These are phyloP conservation scores for Contarinia nasturtii DNA, from an alignment of 1,140 invertebrate species.

Conservation along the genomic window DNA sequence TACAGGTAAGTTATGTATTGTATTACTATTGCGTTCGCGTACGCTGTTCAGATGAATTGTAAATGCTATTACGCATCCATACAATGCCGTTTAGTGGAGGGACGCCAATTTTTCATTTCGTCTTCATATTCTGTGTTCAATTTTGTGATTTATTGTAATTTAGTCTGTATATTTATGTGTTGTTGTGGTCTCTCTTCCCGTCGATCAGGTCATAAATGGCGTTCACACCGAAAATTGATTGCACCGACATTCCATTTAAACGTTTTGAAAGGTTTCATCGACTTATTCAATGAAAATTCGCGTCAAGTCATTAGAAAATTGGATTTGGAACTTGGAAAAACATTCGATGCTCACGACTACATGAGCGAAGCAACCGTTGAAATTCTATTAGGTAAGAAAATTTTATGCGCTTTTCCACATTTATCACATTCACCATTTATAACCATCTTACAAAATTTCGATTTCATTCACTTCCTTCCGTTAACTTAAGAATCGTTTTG, in stretches of 20 bases:
- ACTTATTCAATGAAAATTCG: slow-evolving; percentile 61
- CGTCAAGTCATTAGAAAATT: slow-evolving; percentile 41
- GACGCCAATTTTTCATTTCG: too few species aligned
- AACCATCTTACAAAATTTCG: too few species aligned
- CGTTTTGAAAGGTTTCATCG: slow-evolving; percentile 62
- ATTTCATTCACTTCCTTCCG: too few species aligned
- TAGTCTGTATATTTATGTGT: too few species aligned
- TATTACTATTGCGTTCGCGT: too few species aligned
- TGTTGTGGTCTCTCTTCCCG: not conserved
- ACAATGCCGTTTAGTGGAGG: too few species aligned
- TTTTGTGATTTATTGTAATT: too few species aligned
- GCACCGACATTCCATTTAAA: slow-evolving; percentile 70
- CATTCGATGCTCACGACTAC: slow-evolving; percentile 61
- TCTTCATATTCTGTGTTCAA: too few species aligned
- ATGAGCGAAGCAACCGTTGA: slow-evolving; percentile 70
- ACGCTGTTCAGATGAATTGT: too few species aligned
- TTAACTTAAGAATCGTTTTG: too few species aligned
- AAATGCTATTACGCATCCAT: too few species aligned
- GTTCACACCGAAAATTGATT: slow-evolving; percentile 58
- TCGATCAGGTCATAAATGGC: slow-evolving; percentile 51
- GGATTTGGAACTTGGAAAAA: slow-evolving; percentile 41
- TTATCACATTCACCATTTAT: too few species aligned
- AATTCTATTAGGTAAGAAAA: slow-evolving; percentile 46
- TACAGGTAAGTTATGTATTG: slow-evolving; percentile 30
- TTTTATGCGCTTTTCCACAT: not conserved